These are phyloP conservation scores for Volucella bombylans DNA, from an alignment of 2,888 invertebrate genomes.

Conservation along the genomic window DNA sequence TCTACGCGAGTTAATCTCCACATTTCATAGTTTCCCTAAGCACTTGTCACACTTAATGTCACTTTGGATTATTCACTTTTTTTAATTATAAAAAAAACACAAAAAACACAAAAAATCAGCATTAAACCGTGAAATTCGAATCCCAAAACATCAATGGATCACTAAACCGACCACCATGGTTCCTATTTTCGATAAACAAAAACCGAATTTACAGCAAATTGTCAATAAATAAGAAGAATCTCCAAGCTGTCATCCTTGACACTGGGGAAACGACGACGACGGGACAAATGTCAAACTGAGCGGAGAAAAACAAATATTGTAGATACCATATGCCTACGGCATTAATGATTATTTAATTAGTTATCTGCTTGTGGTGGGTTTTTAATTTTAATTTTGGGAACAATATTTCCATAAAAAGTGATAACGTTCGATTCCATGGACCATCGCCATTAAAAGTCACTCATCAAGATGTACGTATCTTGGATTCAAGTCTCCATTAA, in stretches of 20 bases:
- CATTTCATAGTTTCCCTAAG: slow-evolving; percentile 49
- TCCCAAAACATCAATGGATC: slow-evolving; percentile 64
- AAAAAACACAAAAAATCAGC: slow-evolving; percentile 28
- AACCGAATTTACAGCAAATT: slow-evolving; percentile 42
- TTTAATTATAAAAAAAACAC: background rate
- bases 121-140: slow-evolving; percentile 72
- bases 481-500: slow-evolving; percentile 43
- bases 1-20: background rate
- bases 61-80: slow-evolving; percentile 27
- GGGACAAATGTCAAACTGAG: slow-evolving; percentile 31
- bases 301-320: too few species aligned
- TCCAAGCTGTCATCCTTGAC: slow-evolving; percentile 49
- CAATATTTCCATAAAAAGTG: slow-evolving; percentile 65
- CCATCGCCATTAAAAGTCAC: slow-evolving; percentile 6
- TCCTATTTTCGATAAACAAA: slow-evolving; percentile 27
- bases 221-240: slow-evolving; percentile 53
- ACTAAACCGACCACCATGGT: slow-evolving; percentile 69
- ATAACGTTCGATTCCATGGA: slow-evolving; percentile 52
- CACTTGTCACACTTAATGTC: slow-evolving; percentile 69
- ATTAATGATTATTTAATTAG: slow-evolving; percentile 71
- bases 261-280: background rate
- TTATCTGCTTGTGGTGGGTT: slow-evolving; percentile 57
- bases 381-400: slow-evolving; percentile 26
- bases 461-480: slow-evolving; percentile 40
- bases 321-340: slow-evolving; percentile 31